Conservation (phyloP, 1,140 invertebrate species). For the Papilio glaucus region DNA sequence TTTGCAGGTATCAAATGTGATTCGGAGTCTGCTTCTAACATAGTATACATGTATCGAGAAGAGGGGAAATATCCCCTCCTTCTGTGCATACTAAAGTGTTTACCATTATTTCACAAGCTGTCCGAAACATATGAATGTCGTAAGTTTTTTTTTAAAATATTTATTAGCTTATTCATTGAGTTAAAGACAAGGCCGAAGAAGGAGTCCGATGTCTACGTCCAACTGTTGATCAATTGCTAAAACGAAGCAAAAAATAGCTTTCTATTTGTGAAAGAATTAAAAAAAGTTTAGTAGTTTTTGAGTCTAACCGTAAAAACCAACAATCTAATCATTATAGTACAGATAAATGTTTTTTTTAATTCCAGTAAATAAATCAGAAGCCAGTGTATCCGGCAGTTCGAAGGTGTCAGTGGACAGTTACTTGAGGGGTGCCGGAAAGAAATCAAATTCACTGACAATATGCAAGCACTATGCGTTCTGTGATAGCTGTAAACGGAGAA, state of each 20-base stretch:
- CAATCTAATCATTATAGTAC: too few species aligned
- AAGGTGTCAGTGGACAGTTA: conserved; percentile 33
- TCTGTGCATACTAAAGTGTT: conserved; percentile 63
- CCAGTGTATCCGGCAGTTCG: conserved; percentile 46
- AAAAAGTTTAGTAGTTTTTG: too few species aligned
- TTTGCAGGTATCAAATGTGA: conserved; percentile 69
- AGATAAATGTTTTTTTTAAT: conserved; percentile 14
- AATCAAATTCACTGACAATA: conserved; percentile 31
- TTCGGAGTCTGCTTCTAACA: conserved; percentile 57
- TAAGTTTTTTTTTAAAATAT: conserved; percentile 39
- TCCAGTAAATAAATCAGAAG: conserved; percentile 48
- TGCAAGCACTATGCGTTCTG: conserved; percentile 61
- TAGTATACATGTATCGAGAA: conserved; percentile 59
- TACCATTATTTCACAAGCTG: conserved; percentile 50
- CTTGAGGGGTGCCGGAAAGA: conserved; percentile 20
- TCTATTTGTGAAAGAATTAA: too few species aligned
- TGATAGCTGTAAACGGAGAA: conserved; percentile 52
- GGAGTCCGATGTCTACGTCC: too few species aligned
- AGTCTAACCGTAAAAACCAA: too few species aligned
- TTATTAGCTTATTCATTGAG: too few species aligned
- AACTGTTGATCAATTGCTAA: too few species aligned
- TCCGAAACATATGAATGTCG: conserved; percentile 39
- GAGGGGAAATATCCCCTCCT: conserved; percentile 52
- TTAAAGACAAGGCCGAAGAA: too few species aligned
- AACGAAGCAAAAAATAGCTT: too few species aligned